These are phyloP conservation scores for Varecia variegata DNA, from an alignment of 2,797 vertebrate genomes.

Conservation along the genomic window DNA sequence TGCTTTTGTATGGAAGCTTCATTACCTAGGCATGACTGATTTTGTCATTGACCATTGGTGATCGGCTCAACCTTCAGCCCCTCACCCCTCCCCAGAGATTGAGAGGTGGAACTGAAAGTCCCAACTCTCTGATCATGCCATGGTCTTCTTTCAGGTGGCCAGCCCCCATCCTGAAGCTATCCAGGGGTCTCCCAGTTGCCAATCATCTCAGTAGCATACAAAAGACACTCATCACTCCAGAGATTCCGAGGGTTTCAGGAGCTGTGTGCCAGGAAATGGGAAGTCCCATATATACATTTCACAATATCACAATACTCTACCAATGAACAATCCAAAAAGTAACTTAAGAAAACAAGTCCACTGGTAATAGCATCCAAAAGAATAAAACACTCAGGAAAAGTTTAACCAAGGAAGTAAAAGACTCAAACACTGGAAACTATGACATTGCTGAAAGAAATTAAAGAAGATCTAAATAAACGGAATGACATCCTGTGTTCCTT, in stretches of 20 bases:
- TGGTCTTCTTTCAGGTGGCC: neutral
- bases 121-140: neutral
- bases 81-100: neutral
- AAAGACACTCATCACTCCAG: neutral
- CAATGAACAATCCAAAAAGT: neutral
- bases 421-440: neutral
- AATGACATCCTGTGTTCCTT: neutral
- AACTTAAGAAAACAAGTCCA: neutral
- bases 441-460: neutral
- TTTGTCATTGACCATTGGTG: neutral
- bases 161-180: neutral
- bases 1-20: neutral
- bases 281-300: neutral
- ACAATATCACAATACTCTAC: neutral
- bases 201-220: neutral
- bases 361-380: neutral
- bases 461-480: neutral
- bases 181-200: neutral
- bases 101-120: neutral
- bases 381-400: neutral
- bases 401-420: neutral
- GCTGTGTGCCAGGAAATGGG: neutral
- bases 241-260: neutral
- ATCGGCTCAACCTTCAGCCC: neutral
- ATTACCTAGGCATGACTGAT: neutral